A percentile compares a stretch with the other conserved stretches of the same genome.
Evolutionary conservation across 2,888 invertebrate species (phyloP).

Genomic region (Cenopis cana): DNA sequence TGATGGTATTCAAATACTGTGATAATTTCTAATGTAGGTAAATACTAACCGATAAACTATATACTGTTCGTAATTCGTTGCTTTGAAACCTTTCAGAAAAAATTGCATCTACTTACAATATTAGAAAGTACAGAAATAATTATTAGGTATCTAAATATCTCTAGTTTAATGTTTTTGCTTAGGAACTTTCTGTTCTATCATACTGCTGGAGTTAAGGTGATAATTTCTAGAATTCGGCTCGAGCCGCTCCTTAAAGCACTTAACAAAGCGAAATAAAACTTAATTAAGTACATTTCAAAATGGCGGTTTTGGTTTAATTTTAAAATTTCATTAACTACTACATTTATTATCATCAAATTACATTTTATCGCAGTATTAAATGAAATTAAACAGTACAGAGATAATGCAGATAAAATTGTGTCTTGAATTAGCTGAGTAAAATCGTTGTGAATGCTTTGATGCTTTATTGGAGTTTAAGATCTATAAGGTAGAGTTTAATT

Average conservation of each 20-base stretch:
- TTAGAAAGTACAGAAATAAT: constrained; percentile 73
- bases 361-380: constrained; percentile 33
- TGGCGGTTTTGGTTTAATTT: constrained; percentile 31
- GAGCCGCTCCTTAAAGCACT: constrained; percentile 18
- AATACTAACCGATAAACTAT: constrained; percentile 46
- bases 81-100: constrained; percentile 78
- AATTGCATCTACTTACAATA: constrained; percentile 71
- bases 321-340: constrained; percentile 29
- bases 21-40: constrained; percentile 42
- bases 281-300: constrained; percentile 41
- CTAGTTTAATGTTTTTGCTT: constrained; percentile 65
- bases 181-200: constrained; percentile 81
- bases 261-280: constrained; percentile 36
- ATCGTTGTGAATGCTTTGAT: constrained; percentile 5
- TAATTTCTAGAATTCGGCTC: constrained; percentile 35
- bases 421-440: constrained; percentile 21
- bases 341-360: constrained; percentile 27
- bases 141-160: constrained; percentile 58
- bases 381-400: constrained; percentile 22
- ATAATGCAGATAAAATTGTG: constrained; percentile 14
- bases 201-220: constrained; percentile 57
- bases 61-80: constrained; percentile 75
- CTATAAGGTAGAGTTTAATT: constrained; percentile 44
- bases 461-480: constrained; percentile 38
- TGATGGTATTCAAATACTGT: constrained; percentile 35